Evolutionary conservation across 2,113 vertebrate species (phyloP).

Genomic region (Scalopus aquaticus): DNA sequence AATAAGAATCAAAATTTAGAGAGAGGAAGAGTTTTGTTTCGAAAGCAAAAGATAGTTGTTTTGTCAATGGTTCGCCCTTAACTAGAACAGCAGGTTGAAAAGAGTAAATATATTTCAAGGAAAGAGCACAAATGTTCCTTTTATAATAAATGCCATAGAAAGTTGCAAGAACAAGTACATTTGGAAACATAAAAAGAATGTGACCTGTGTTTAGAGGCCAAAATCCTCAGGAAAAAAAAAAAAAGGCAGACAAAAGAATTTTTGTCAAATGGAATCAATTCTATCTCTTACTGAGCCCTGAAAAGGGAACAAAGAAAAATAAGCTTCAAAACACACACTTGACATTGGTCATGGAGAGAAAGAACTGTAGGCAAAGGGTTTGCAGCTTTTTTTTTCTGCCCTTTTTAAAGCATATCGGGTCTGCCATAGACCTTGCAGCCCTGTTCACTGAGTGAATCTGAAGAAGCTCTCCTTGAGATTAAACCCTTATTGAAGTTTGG

Average conservation of each 20-base stretch:
- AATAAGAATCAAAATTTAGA: not conserved
- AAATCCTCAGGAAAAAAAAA: conserved; percentile 7
- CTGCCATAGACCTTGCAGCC: not conserved
- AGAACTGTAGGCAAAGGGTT: not conserved
- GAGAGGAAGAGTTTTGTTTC: not conserved
- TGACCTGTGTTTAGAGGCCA: not conserved
- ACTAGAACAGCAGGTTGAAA: conserved; percentile 37
- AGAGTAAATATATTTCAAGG: conserved; percentile 32
- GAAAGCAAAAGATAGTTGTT: conserved; percentile 11
- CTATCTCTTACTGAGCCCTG: not conserved
- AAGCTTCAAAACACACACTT: not conserved
- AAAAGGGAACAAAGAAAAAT: not conserved
- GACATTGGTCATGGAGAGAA: not conserved
- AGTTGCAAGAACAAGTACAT: not conserved
- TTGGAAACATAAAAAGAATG: conserved; percentile 41
- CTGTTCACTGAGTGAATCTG: not conserved
- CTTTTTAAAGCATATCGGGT: not conserved
- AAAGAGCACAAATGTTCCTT: not conserved
- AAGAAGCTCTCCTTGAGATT: not conserved
- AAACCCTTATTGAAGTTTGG: not conserved
- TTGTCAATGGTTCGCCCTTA: conserved; percentile 51
- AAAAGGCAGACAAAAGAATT: not conserved
- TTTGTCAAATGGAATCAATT: conserved; percentile 13
- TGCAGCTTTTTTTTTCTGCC: not conserved
- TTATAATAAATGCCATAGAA: conserved; percentile 43